These are phyloP conservation scores for Ptychochromis oligacanthus DNA, from an alignment of 2,113 vertebrate genomes.

Conservation along the genomic window DNA sequence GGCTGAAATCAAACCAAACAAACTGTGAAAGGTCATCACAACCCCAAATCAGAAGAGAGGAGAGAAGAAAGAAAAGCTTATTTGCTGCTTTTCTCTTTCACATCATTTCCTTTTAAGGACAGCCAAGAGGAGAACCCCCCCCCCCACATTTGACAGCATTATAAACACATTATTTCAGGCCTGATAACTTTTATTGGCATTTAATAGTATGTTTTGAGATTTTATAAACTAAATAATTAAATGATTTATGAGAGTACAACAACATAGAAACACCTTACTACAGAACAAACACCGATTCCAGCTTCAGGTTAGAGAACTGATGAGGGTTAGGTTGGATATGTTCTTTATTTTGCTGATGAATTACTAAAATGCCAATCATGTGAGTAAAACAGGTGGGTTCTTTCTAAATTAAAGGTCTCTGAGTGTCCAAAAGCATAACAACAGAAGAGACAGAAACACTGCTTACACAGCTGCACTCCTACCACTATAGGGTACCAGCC, in stretches of 20 bases:
- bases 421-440: too few relatives aligned
- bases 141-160: not conserved
- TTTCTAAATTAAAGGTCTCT: too few relatives aligned
- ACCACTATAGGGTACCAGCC: not conserved
- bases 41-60: not conserved
- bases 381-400: not conserved
- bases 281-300: not conserved
- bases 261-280: not conserved
- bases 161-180: not conserved
- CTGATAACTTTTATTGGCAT: not conserved
- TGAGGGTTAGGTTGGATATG: not conserved
- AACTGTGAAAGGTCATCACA: conserved; percentile 20
- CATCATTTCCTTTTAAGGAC: not conserved
- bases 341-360: not conserved
- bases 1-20: conserved; percentile 18
- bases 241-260: not conserved
- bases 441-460: too few relatives aligned
- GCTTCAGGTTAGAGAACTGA: not conserved
- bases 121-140: not conserved
- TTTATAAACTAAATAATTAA: not conserved
- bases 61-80: not conserved
- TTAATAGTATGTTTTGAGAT: not conserved
- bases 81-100: not conserved
- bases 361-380: not conserved
- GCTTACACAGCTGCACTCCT: not conserved